phyloP scores from a whole-genome alignment of 2,888 invertebrate species.

The Tricholauxania praeusta region DNA sequence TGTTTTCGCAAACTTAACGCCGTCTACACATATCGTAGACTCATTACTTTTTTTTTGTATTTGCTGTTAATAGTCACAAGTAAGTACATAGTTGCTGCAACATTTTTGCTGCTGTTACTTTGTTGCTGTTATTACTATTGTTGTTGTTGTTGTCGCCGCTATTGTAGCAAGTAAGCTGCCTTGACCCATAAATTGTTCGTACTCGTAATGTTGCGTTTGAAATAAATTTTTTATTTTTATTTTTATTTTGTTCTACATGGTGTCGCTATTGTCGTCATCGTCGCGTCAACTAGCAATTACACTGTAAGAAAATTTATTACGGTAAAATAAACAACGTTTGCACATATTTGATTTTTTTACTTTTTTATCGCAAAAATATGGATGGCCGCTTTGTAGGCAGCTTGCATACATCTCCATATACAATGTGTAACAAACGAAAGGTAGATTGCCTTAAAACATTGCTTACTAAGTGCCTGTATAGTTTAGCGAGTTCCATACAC shows the following conservation, averaged over 20 bases:
- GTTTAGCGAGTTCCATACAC: too few relatives aligned
- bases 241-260: slow-evolving; percentile 29
- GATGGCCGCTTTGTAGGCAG: too few relatives aligned
- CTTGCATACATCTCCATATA: too few relatives aligned
- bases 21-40: too few relatives aligned
- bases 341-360: too few relatives aligned
- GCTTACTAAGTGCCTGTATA: too few relatives aligned
- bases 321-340: not conserved
- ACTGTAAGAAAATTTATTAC: slow-evolving; percentile 1
- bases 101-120: slow-evolving; percentile 12
- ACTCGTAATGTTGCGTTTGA: not conserved
- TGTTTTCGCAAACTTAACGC: too few relatives aligned
- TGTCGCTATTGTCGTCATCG: slow-evolving; percentile 27
- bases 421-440: too few relatives aligned
- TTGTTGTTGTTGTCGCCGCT: slow-evolving; percentile 21
- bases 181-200: slow-evolving; percentile 1
- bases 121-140: slow-evolving; percentile 26
- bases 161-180: slow-evolving; percentile 10
- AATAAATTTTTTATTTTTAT: slow-evolving; percentile 21
- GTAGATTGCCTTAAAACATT: too few relatives aligned
- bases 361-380: too few relatives aligned
- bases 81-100: not conserved
- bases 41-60: too few relatives aligned
- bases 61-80: slow-evolving; percentile 1
- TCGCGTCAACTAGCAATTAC: slow-evolving; percentile 11